phyloP scores from a whole-genome alignment of 2,888 invertebrate genomes.

The Drosophila imparisetae region DNA sequence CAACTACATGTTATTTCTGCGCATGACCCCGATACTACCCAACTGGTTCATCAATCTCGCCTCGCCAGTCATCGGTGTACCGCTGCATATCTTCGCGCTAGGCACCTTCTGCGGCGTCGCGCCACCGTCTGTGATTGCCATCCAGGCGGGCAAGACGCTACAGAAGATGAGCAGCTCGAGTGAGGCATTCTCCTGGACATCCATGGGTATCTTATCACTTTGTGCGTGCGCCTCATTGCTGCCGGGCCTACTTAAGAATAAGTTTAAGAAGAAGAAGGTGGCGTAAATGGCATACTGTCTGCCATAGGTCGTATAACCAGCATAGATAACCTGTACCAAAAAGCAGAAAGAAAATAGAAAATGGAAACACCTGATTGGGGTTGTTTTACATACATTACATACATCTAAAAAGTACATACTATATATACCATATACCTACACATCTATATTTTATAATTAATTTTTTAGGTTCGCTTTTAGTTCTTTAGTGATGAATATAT shows the following conservation, averaged over 20 bases:
- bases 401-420: conserved; percentile 1
- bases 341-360: conserved; percentile 16
- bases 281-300: conserved; percentile 41
- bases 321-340: conserved; percentile 44
- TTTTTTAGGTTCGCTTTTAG: conserved; percentile 19
- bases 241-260: conserved; percentile 94
- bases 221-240: conserved; percentile 94
- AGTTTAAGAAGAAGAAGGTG: conserved; percentile 87
- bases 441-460: conserved; percentile 28
- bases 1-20: conserved; percentile 97
- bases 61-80: conserved; percentile 98
- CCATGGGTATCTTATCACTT: conserved; percentile 90
- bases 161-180: conserved; percentile 95
- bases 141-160: conserved; percentile 98
- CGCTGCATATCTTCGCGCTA: conserved; percentile 94
- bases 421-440: conserved; percentile 16
- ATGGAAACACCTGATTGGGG: conserved; percentile 8
- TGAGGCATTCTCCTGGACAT: conserved; percentile 94
- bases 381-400: conserved; percentile 12
- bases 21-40: conserved; percentile 98
- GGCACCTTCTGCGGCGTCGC: conserved; percentile 99
- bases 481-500: conserved; percentile 12
- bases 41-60: conserved; percentile 97
- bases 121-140: conserved; percentile 98
- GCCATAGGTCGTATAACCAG: conserved; percentile 10